Evolutionary conservation across 2,797 vertebrate genomes (phyloP), one percentile per base, ranked within the genome.

Genomic region (Stomatorhinus walkeri): DNA sequence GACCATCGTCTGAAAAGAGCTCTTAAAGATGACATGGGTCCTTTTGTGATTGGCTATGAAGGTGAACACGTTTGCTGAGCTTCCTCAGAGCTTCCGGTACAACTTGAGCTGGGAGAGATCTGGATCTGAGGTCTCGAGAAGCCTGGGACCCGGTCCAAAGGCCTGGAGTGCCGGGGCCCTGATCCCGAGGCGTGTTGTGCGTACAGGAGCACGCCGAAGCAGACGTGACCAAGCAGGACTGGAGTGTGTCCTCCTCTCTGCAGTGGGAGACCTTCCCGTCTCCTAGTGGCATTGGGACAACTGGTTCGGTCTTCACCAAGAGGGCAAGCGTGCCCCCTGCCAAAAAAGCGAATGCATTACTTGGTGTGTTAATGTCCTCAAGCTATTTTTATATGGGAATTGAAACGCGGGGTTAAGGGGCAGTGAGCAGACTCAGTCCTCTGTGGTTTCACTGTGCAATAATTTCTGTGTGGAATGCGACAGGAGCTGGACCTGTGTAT

Each of bases 371-470:
- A 92, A 93, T 96, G 95, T 96, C 96, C 94, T 94, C 92, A 94
- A 96, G 97, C 95, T 96, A 97, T 97, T 97, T 96, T 97, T 97
- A 95, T 96, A 96, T 94, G 93, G 94, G 93, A 93, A 93, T 95
- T 94, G 94, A 94, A 93, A 89, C 9, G 40, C 40, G 93, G 91
- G 93, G 92, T 22, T 12, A 12, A 91, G 92, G 93, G 93, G 91
- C 94, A 93, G 93, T 93, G 95, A 96, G 96, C 96, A 95, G 96
- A 94, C 95, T 93, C 90, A 96, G 96, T 96, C 97, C 95, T 94
- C 90, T 90, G 93, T 89, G 97, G 97, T 97, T 97, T 72, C 96
- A 96, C 96, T 96, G 98, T 98, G 98, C 98, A 99, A 98, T 98
- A 97, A 97, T 96, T 94, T 96, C 96, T 94, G 95, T 95, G 96